A percentile compares a stretch with the other conserved stretches of the same genome.
Conservation (phyloP, 1,140 invertebrate genomes). For the Drosophila truncata region DNA sequence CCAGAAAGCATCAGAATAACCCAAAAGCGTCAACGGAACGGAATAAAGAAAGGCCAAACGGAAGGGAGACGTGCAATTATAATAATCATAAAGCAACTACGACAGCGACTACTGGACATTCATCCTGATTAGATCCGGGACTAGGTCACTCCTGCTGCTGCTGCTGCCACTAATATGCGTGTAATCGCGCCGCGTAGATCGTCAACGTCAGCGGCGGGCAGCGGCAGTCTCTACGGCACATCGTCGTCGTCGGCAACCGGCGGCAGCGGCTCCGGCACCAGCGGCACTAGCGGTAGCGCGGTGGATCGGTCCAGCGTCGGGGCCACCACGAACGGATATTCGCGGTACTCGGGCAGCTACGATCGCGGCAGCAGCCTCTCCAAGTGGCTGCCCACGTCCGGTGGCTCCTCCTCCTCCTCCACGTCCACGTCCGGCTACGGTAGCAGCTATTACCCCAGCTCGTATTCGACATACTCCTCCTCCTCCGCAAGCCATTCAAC, state of each 20-base stretch:
- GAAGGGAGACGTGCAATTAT: slow-evolving; percentile 9
- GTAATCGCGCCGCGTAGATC: slow-evolving; percentile 85
- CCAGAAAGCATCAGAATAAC: neutral
- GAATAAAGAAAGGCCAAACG: neutral
- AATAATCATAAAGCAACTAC: slow-evolving; percentile 1
- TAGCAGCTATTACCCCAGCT: slow-evolving; percentile 68
- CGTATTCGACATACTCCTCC: slow-evolving; percentile 48
- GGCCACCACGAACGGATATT: slow-evolving; percentile 64
- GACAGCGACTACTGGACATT: too few species aligned
- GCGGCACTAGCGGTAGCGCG: slow-evolving; percentile 38
- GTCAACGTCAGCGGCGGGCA: slow-evolving; percentile 83
- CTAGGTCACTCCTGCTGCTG: slow-evolving; percentile 56
- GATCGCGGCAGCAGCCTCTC: slow-evolving; percentile 78
- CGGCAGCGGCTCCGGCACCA: slow-evolving; percentile 54
- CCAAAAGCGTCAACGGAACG: neutral
- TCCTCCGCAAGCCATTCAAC: slow-evolving; percentile 21
- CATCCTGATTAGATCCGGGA: slow-evolving; percentile 39
- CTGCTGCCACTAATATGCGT: slow-evolving; percentile 83
- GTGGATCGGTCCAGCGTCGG: slow-evolving; percentile 38
- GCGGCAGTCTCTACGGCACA: slow-evolving; percentile 82
- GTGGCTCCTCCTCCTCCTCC: slow-evolving; percentile 50
- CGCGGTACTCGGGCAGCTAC: slow-evolving; percentile 65
- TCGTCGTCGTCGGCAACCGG: slow-evolving; percentile 63
- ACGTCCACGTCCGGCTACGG: slow-evolving; percentile 52
- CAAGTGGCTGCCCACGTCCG: slow-evolving; percentile 63